Evolutionary conservation across 2,888 invertebrate genomes (phyloP), one percentile per base, ranked within the genome.

Genomic region (Cancer borealis): DNA sequence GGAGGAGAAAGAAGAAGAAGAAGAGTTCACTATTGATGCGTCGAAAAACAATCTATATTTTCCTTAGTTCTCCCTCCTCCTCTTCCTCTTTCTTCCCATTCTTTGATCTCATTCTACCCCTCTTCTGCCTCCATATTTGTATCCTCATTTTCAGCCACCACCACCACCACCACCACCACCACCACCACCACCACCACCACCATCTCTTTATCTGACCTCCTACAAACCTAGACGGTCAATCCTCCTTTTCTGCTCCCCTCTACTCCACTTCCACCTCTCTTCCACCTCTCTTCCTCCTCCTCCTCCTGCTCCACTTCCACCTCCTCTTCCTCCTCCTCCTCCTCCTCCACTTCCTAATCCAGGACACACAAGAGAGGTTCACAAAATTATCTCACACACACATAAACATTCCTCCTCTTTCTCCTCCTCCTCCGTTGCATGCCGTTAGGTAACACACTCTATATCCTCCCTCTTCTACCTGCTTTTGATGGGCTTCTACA

Each of bases 171-270:
- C 91, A 21, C 73, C 39, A n/a, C 14, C 90, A 26, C 91, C 21
- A 73, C 90, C 91, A 21, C 73, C 39, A n/a, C 49, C n/a, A n/a
- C 14, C 90, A 26, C 91, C 21, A 73, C 90, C 91, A 21, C 73
- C 39, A n/a, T 26, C 49, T 14, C 30, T 30, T 90, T 39, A 39
- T 39, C 39, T 39, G 39, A 39, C 89, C 49, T 49, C 26, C 21
- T n/a, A 2, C 4, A 6, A n/a, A 39, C 39, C 47, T 26, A 73
- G 17, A 45, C 46, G 49, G n/a, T 92, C 47, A 12, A 46, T 47
- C 30, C 26, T 30, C 79, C 26, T 79, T 79, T 30, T 3, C 30
- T 79, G 8, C 30, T 79, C 8, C 79, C 66, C 21, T 45, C 45
- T 73, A 6, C 47, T 49, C 49, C 92, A 6, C 39, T 12, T 39